Base-by-base conservation (phyloP, 2,797 vertebrate genomes). In the Triplophysa yarkandensis region DNA sequence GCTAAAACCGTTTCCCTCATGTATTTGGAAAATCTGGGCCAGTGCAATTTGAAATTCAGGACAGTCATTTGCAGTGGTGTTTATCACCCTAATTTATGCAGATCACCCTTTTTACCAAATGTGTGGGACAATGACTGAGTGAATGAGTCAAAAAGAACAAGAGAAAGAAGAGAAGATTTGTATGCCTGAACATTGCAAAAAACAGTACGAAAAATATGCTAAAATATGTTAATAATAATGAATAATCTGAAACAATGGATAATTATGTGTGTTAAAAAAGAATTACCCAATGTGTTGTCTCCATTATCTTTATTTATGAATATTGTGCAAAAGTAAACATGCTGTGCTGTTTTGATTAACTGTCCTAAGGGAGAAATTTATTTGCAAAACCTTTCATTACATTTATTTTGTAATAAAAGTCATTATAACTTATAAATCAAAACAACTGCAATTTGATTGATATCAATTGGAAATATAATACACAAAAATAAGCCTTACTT, bases 1-100 rank as follows among this genome's bases (percentile, higher is more conserved):
- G 25, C 13, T 55, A 16, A 55, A 16, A 27, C 50, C 2, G 2
- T 54, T 54, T 23, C 4, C 25, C 48, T 52, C 48, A 27, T 55
- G 52, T 55, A 28, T 27, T 54, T 55, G 4, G 14, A 55, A 55
- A 55, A 55, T 55, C 23, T 28, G 52, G 52, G 52, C 7, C 52
- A 55, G 5, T 55, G 16, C 50, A 54, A 23, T 54, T 54, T 27
- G 11, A 54, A 27, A 54, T 54, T 19, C 27, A 14, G 50, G 50
- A 7, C 50, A 27, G 50, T 54, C 23, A 54, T 27, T 54, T 54
- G 13, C 19, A 27, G 13, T 27, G 6, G 23, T 52, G 21, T 52
- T 14, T 25, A 54, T 54, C 10, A 25, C 11, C 4, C 21, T 54
- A 54, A 54, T 54, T 54, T 54, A 54, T 54, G 50, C 11, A 27